Evolutionary conservation across 2,888 invertebrate species (phyloP).

Genomic region (Drosophila gaucha): DNA sequence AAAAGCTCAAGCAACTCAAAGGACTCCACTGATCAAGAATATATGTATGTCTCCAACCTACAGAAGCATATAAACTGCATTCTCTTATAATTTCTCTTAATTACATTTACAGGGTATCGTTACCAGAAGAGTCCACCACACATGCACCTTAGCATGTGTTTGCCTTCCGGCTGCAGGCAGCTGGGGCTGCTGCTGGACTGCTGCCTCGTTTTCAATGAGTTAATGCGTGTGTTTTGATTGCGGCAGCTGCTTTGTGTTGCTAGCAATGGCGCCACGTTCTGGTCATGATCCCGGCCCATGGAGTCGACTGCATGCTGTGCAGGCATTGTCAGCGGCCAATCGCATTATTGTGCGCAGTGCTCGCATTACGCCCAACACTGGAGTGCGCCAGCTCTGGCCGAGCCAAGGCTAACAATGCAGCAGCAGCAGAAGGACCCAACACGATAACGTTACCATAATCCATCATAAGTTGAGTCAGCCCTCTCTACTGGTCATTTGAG

Average conservation of each 20-base stretch:
- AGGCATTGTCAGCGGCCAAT: constrained; percentile 58
- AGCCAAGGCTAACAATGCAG: constrained; percentile 34
- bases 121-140: constrained; percentile 3
- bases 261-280: background rate
- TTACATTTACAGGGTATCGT: background rate
- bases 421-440: constrained; percentile 16
- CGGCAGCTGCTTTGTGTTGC: constrained; percentile 33
- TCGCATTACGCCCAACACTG: constrained; percentile 58
- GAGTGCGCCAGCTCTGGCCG: constrained; percentile 22
- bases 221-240: constrained; percentile 56
- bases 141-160: constrained; percentile 57
- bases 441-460: constrained; percentile 69
- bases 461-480: constrained; percentile 73
- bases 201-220: constrained; percentile 40
- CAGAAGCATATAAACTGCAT: background rate
- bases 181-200: background rate
- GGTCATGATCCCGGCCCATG: background rate
- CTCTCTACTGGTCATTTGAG: constrained; percentile 59
- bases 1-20: too few species aligned
- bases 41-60: too few species aligned
- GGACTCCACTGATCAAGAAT: background rate
- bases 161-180: constrained; percentile 58
- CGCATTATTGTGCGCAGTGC: constrained; percentile 70
- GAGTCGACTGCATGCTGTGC: constrained; percentile 10
- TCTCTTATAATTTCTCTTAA: background rate